Percentiles rank a stretch among this genome's conserved stretches.
These are phyloP conservation scores for Axea sp. DNA, from an alignment of 2,888 invertebrate genomes.

Conservation along the genomic window DNA sequence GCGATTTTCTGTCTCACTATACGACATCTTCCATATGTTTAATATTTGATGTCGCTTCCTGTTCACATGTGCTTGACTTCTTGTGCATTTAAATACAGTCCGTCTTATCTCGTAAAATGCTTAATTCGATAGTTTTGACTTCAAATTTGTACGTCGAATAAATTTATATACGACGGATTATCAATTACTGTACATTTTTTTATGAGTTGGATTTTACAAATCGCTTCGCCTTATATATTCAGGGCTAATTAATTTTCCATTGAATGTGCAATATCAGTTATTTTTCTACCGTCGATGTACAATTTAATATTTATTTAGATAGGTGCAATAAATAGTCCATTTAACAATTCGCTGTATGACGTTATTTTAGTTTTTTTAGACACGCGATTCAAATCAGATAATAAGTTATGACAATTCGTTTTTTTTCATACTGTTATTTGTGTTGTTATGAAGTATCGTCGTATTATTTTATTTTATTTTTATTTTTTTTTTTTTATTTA, in stretches of 20 bases:
- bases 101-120: constrained; percentile 45
- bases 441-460: no score
- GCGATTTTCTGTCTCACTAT: constrained; percentile 51
- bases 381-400: not conserved
- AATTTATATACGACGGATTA: constrained; percentile 43
- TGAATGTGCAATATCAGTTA: constrained; percentile 37
- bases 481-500: no score
- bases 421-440: no score
- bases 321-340: constrained; percentile 17
- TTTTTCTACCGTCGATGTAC: constrained; percentile 8
- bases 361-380: not conserved
- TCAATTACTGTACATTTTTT: constrained; percentile 32
- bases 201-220: constrained; percentile 13
- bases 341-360: constrained; percentile 4
- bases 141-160: constrained; percentile 14
- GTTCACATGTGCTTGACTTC: constrained; percentile 28
- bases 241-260: constrained; percentile 50
- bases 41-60: constrained; percentile 48
- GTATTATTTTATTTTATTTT: no score
- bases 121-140: constrained; percentile 25
- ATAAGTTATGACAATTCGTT: not conserved
- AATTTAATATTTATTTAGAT: constrained; percentile 31
- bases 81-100: constrained; percentile 24
- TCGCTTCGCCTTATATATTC: constrained; percentile 5
- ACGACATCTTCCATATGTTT: constrained; percentile 40